A percentile compares a stretch with the other conserved stretches of the same genome.
phyloP scores from a whole-genome alignment of 2,888 invertebrate species.

The Caenorhabditis imperialis region DNA sequence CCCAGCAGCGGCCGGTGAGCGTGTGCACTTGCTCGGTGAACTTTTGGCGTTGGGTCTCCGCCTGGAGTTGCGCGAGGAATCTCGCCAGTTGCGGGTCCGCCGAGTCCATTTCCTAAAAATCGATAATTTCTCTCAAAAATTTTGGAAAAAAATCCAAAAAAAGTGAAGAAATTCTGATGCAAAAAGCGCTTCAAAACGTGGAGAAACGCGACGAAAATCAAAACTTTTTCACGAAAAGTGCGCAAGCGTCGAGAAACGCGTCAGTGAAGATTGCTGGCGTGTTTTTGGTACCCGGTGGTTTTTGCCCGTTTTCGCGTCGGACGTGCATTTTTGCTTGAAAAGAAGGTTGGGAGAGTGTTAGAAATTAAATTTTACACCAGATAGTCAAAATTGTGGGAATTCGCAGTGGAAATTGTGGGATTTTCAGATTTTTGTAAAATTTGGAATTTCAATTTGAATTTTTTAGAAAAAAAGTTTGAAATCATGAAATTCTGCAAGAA shows the following conservation, averaged over 20 bases:
- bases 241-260: conserved; percentile 8
- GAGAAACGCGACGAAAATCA: conserved; percentile 10
- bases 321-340: too few species aligned
- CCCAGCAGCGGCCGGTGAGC: conserved; percentile 73
- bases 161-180: conserved; percentile 11
- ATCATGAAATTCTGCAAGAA: too few species aligned
- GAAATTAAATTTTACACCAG: too few species aligned
- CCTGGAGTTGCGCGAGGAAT: conserved; percentile 73
- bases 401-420: too few species aligned
- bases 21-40: conserved; percentile 76
- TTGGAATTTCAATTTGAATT: too few species aligned
- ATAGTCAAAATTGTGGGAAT: too few species aligned
- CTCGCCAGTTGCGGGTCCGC: conserved; percentile 67
- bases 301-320: too few species aligned
- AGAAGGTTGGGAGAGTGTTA: too few species aligned
- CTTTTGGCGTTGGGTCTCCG: conserved; percentile 74
- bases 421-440: too few species aligned
- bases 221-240: conserved; percentile 3
- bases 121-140: not conserved
- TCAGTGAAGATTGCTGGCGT: conserved; percentile 2
- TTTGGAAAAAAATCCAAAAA: not conserved
- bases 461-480: too few species aligned
- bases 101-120: conserved; percentile 49
- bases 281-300: too few species aligned
- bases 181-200: not conserved